Conservation (phyloP, 2,888 invertebrate species). For the Idaea aversata region DNA sequence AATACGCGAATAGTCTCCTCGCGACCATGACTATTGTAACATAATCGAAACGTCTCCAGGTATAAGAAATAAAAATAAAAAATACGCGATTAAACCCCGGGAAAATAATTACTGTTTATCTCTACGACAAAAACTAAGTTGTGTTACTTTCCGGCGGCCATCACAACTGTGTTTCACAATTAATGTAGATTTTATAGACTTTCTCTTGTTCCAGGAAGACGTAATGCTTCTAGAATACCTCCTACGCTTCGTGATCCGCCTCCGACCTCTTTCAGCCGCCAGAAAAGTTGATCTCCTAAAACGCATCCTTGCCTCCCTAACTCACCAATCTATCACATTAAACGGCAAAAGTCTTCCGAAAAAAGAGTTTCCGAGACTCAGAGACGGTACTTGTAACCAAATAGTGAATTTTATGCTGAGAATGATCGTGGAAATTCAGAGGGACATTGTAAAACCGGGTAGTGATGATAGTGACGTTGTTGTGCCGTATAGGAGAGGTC, state of each 20-base stretch:
- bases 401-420: conserved; percentile 75
- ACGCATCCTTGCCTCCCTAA: conserved; percentile 83
- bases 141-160: too few relatives aligned
- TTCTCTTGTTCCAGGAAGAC: conserved; percentile 76
- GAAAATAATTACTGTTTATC: too few relatives aligned
- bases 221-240: conserved; percentile 86
- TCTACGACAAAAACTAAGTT: too few relatives aligned
- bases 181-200: neutral
- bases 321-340: conserved; percentile 81
- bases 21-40: too few relatives aligned
- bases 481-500: conserved; percentile 50
- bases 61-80: too few relatives aligned
- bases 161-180: too few relatives aligned
- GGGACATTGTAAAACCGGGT: conserved; percentile 65
- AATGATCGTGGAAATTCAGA: conserved; percentile 72
- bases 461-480: conserved; percentile 65
- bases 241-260: conserved; percentile 83
- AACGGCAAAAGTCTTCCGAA: conserved; percentile 55
- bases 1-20: too few relatives aligned
- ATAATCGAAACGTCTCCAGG: too few relatives aligned
- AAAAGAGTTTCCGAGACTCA: conserved; percentile 68
- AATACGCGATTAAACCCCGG: too few relatives aligned
- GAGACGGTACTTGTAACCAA: conserved; percentile 80
- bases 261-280: conserved; percentile 82
- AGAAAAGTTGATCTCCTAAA: conserved; percentile 82